These are phyloP conservation scores for Odontocerum albicorne DNA, from an alignment of 2,888 invertebrate genomes.

Conservation along the genomic window DNA sequence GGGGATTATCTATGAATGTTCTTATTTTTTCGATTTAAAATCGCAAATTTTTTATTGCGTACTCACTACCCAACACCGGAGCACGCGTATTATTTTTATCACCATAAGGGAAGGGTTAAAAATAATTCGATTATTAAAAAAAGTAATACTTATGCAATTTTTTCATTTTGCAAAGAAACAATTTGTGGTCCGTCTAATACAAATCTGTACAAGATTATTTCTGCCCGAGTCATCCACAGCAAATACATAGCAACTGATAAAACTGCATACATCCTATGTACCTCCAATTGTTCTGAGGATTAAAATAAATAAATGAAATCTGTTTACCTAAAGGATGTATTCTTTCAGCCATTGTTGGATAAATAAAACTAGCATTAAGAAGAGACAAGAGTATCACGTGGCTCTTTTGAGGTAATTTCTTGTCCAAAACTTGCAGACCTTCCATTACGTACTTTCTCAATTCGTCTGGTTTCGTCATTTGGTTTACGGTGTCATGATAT, in stretches of 20 bases:
- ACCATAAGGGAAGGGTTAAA: too few relatives aligned
- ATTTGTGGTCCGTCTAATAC: background rate
- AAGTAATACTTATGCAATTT: too few relatives aligned
- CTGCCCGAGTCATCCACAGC: background rate
- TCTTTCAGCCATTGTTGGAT: slow-evolving; percentile 45
- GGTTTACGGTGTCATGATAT: slow-evolving; percentile 45
- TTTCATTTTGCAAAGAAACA: background rate
- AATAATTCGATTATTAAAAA: too few relatives aligned
- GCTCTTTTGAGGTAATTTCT: slow-evolving; percentile 46
- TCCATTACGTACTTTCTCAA: slow-evolving; percentile 40
- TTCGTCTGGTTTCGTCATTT: slow-evolving; percentile 48
- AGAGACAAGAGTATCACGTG: slow-evolving; percentile 49
- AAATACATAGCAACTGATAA: too few relatives aligned
- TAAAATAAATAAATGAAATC: too few relatives aligned
- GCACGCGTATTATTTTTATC: too few relatives aligned
- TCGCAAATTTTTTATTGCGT: too few relatives aligned
- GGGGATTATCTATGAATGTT: too few relatives aligned
- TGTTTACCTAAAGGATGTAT: slow-evolving; percentile 48
- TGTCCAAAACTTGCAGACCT: slow-evolving; percentile 42
- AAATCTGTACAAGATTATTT: background rate
- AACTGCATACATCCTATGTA: too few relatives aligned
- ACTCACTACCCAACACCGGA: too few relatives aligned
- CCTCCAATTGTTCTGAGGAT: too few relatives aligned
- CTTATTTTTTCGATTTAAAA: too few relatives aligned
- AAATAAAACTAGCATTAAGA: slow-evolving; percentile 50